phyloP scores from a whole-genome alignment of 2,888 invertebrate genomes.

The Papilio elwesi region DNA sequence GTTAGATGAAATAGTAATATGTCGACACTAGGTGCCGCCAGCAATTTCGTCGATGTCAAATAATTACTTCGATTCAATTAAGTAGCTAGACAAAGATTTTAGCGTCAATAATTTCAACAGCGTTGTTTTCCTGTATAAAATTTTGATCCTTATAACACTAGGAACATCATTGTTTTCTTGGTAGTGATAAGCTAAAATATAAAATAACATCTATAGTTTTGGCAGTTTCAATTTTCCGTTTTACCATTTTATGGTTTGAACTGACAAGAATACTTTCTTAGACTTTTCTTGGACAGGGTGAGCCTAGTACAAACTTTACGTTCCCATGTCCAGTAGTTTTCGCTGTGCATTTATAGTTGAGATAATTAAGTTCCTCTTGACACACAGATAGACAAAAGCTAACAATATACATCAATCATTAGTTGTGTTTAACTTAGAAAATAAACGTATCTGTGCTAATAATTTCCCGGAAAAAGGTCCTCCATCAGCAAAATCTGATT shows the following conservation, averaged over 20 bases:
- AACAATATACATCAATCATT: neutral
- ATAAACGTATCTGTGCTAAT: constrained; percentile 1
- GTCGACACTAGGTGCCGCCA: neutral
- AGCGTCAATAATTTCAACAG: neutral
- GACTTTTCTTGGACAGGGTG: too few relatives aligned
- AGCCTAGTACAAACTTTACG: neutral
- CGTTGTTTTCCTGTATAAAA: neutral
- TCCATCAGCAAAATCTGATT: constrained; percentile 70
- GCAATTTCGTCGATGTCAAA: neutral
- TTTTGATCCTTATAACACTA: neutral
- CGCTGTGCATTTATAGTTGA: neutral
- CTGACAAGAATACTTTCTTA: neutral
- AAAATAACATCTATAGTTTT: neutral
- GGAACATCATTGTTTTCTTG: neutral
- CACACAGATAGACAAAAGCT: neutral
- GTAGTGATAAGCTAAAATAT: neutral
- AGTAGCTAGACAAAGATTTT: neutral
- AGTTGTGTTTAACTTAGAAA: constrained; percentile 11
- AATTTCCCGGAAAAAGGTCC: constrained; percentile 33
- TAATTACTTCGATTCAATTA: neutral
- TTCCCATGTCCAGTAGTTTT: neutral
- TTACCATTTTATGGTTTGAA: constrained; percentile 4
- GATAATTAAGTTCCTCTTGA: neutral
- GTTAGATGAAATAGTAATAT: constrained; percentile 18
- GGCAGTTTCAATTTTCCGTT: neutral